Evolutionary conservation across 2,888 invertebrate genomes (phyloP).

Genomic region (Phyllotreta striolata): DNA sequence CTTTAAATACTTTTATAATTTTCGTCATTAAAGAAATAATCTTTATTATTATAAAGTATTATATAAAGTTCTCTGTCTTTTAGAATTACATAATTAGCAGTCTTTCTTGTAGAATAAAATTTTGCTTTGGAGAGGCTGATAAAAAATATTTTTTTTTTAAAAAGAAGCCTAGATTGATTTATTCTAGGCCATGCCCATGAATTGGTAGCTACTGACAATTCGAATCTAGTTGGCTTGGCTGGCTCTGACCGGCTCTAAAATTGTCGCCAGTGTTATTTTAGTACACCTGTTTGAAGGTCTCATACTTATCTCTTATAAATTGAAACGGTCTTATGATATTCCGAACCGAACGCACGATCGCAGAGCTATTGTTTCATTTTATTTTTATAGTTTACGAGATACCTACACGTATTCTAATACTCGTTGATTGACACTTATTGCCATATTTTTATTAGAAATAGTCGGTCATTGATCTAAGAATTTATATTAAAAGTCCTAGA

Average conservation of each 20-base stretch:
- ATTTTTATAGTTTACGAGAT: background rate
- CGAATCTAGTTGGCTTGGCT: constrained; percentile 16
- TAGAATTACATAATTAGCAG: background rate
- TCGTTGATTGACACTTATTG: too few relatives aligned
- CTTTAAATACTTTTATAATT: too few relatives aligned
- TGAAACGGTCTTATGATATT: constrained; percentile 41
- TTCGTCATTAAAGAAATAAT: too few relatives aligned
- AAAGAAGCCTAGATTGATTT: constrained; percentile 11
- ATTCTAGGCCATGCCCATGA: constrained; percentile 14
- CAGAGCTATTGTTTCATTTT: constrained; percentile 4
- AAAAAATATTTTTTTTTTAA: background rate
- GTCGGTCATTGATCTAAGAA: too few relatives aligned
- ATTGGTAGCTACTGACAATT: constrained; percentile 20
- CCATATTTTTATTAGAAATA: too few relatives aligned
- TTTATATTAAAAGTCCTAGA: too few relatives aligned
- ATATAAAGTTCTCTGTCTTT: too few relatives aligned
- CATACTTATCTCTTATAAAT: constrained; percentile 19
- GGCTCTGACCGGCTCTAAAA: constrained; percentile 29
- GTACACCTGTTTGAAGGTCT: constrained; percentile 41
- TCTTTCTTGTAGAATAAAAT: background rate
- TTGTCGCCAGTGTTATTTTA: constrained; percentile 39
- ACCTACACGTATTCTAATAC: too few relatives aligned
- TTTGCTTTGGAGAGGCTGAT: background rate
- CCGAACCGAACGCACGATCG: background rate
- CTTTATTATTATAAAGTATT: too few relatives aligned